Conservation (phyloP, 2,113 vertebrate genomes). For the Herpailurus yagouaroundi region DNA sequence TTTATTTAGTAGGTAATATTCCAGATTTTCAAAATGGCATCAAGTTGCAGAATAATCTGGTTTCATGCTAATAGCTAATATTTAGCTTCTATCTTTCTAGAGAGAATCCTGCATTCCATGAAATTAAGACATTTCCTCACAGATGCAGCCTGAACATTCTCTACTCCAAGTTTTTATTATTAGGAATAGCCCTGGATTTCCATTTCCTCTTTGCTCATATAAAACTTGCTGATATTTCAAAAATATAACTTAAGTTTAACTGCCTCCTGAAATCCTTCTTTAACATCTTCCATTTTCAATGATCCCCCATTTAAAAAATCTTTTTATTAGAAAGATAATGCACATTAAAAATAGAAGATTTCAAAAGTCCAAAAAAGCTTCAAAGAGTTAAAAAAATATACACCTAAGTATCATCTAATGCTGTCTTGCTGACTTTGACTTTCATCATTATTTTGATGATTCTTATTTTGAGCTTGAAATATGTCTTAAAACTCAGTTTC, state of each 20-base stretch:
- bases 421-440: background rate
- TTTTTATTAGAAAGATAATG: background rate
- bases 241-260: background rate
- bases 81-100: conserved; percentile 23
- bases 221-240: background rate
- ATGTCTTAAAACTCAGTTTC: background rate
- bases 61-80: background rate
- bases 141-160: background rate
- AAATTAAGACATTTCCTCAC: background rate
- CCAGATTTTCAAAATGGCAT: background rate
- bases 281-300: background rate
- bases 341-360: background rate
- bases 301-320: background rate
- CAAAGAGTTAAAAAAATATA: background rate
- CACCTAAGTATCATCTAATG: background rate
- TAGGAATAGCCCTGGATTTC: background rate
- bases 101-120: background rate
- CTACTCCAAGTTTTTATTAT: background rate
- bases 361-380: background rate
- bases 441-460: background rate
- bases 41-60: background rate
- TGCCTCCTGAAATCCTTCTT: background rate
- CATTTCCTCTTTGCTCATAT: background rate
- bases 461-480: background rate
- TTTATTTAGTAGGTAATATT: conserved; percentile 3